These are phyloP conservation scores for Nansenia antarctica DNA, from an alignment of 2,113 vertebrate species.

Conservation along the genomic window DNA sequence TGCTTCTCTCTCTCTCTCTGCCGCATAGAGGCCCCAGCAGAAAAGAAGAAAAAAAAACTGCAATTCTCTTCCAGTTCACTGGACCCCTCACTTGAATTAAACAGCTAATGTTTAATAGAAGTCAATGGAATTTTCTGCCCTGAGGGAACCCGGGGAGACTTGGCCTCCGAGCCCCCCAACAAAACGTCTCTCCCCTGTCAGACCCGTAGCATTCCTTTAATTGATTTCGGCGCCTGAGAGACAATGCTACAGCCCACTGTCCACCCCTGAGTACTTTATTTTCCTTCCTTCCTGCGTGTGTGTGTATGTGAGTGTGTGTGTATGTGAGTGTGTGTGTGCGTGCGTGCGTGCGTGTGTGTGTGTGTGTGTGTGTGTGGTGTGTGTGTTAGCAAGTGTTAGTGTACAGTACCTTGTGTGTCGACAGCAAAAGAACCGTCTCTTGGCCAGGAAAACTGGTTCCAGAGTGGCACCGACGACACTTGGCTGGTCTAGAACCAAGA, in stretches of 20 bases:
- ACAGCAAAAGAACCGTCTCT: too few species aligned
- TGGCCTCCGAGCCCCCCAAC: conserved; percentile 21
- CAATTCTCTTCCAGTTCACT: conserved; percentile 54
- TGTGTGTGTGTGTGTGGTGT: neutral
- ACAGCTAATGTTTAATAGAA: conserved; percentile 67
- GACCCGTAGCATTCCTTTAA: conserved; percentile 30
- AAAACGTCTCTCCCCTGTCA: conserved; percentile 45
- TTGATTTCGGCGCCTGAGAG: conserved; percentile 54
- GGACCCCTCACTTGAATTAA: conserved; percentile 62
- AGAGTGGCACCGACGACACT: too few species aligned
- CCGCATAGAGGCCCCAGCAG: conserved; percentile 23
- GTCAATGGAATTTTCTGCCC: conserved; percentile 43
- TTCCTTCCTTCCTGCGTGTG: neutral
- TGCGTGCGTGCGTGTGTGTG: neutral
- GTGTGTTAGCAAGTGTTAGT: too few species aligned
- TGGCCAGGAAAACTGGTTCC: too few species aligned
- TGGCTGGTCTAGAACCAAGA: too few species aligned
- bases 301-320: conserved; percentile 13
- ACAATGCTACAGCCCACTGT: conserved; percentile 29
- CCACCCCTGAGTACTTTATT: conserved; percentile 6
- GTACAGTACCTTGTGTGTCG: too few species aligned
- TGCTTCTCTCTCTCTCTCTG: conserved; percentile 37
- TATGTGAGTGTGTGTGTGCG: neutral
- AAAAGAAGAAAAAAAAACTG: conserved; percentile 56
- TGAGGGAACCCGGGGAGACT: conserved; percentile 39